Base-by-base conservation (phyloP, 92 coral and sea anemone species). In the Zoanthus sansibaricus region DNA sequence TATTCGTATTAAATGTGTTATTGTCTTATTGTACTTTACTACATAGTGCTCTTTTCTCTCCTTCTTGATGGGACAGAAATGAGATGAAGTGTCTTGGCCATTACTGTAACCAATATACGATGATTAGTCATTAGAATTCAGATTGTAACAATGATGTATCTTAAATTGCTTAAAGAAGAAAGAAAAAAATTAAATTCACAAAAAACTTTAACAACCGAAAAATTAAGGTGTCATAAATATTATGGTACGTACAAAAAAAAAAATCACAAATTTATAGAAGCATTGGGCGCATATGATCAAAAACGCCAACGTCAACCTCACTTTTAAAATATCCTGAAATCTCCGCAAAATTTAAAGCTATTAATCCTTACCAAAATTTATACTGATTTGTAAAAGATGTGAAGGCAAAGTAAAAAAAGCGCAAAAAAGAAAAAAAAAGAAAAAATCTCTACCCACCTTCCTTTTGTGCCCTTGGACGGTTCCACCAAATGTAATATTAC, bases 21-120 rank as follows among this genome's bases (percentile, higher is more conserved):
- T 67, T 86, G 70, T 72, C 72, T 91, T 83, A 14, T 87, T 84
- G 61, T 89, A 76, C 25, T 79, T 88, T 45, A 70, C 79, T 32
- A 79, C 55, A 47, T 83, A 72, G 11, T 77, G 86, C 47, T 91
- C 94, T 62, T 72, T 91, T 58, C 79, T 88, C 37, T 88, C 91
- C 62, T 91, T 91, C 14, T 78, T 64, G 13, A 83, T 84, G 30
- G 94, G 94, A 45, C 94, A 91, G 83, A 91, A 87, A 83, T 91
- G 86, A 16, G 75, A 66, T 51, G 74, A 48, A 15, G 47, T 49
- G 18, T 59, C 84, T 46, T 62, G 20, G 3, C 33, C 55, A 21
- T 5, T 46, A 13, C 85, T 78, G 72, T 16, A 58, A 61, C 16
- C 33, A 46, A 80, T 6, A 18, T 61, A 44, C 52, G 20, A 18